Conservation (phyloP, 2,888 invertebrate species). For the Agrotis ipsilon region DNA sequence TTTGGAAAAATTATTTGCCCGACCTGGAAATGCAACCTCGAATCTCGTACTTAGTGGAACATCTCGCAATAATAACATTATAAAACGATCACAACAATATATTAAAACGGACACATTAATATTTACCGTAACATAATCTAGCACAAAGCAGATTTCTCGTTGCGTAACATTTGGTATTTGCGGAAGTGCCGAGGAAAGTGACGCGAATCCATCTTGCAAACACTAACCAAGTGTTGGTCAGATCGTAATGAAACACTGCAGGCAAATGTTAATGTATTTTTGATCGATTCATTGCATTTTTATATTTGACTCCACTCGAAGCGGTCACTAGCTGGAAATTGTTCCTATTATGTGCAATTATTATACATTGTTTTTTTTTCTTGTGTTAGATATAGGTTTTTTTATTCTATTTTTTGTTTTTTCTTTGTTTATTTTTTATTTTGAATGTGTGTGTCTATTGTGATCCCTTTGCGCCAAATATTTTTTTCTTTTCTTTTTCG, state of each 20-base stretch:
- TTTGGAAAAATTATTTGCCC: too few relatives aligned
- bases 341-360: too few relatives aligned
- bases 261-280: slow-evolving; percentile 2
- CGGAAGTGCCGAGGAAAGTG: slow-evolving; percentile 59
- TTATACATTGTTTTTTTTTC: too few relatives aligned
- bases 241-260: slow-evolving; percentile 15
- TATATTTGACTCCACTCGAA: not conserved
- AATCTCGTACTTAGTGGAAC: too few relatives aligned
- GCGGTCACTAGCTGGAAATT: not conserved
- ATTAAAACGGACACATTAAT: slow-evolving; percentile 46
- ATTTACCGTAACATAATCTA: slow-evolving; percentile 52
- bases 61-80: not conserved
- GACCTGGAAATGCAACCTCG: too few relatives aligned
- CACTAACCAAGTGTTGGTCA: slow-evolving; percentile 37
- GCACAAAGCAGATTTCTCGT: slow-evolving; percentile 55
- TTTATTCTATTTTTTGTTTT: too few relatives aligned
- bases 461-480: too few relatives aligned
- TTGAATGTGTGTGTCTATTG: too few relatives aligned
- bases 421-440: too few relatives aligned
- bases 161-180: slow-evolving; percentile 50
- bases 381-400: too few relatives aligned
- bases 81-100: slow-evolving; percentile 14
- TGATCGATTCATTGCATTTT: slow-evolving; percentile 4
- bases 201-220: slow-evolving; percentile 52
- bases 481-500: too few relatives aligned